These are phyloP conservation scores for Halocynthia aurantium DNA, from an alignment of 23 tunicate genomes.

Conservation along the genomic window DNA sequence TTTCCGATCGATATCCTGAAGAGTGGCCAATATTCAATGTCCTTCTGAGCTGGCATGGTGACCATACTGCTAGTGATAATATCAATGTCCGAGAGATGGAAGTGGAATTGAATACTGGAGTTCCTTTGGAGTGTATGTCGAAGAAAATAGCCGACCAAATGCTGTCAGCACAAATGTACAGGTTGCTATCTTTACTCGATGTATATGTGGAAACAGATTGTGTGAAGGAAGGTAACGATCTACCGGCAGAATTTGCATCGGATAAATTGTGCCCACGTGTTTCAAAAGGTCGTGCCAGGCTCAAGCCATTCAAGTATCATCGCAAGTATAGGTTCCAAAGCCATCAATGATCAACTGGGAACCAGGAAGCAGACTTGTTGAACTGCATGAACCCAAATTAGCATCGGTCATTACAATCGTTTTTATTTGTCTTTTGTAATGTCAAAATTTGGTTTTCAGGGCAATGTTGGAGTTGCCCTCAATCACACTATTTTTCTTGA, in stretches of 20 bases:
- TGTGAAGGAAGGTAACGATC: slow-evolving; percentile 8
- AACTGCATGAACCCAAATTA: too few relatives aligned
- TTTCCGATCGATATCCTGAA: slow-evolving; percentile 29
- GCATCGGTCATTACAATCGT: too few relatives aligned
- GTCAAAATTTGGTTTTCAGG: too few relatives aligned
- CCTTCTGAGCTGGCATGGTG: slow-evolving; percentile 27
- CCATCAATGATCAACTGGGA: neutral
- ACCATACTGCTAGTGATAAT: slow-evolving; percentile 27
- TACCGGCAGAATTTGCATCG: slow-evolving; percentile 33
- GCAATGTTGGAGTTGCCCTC: too few relatives aligned
- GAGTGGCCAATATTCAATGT: slow-evolving; percentile 25
- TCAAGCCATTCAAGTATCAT: slow-evolving; percentile 30
- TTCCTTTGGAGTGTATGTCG: neutral
- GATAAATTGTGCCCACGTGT: slow-evolving; percentile 26
- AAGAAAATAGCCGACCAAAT: slow-evolving; percentile 7
- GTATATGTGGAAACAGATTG: slow-evolving; percentile 47
- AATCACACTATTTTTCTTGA: too few relatives aligned
- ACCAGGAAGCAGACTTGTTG: too few relatives aligned
- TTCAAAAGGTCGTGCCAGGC: slow-evolving; percentile 35
- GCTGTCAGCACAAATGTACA: slow-evolving; percentile 18
- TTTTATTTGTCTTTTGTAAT: too few relatives aligned
- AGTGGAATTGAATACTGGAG: slow-evolving; percentile 14
- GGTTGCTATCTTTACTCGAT: slow-evolving; percentile 37
- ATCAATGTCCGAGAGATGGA: slow-evolving; percentile 29
- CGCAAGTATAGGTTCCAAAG: slow-evolving; percentile 12